phyloP scores from a whole-genome alignment of 2,888 invertebrate genomes.

The Ethmia dodecea region DNA sequence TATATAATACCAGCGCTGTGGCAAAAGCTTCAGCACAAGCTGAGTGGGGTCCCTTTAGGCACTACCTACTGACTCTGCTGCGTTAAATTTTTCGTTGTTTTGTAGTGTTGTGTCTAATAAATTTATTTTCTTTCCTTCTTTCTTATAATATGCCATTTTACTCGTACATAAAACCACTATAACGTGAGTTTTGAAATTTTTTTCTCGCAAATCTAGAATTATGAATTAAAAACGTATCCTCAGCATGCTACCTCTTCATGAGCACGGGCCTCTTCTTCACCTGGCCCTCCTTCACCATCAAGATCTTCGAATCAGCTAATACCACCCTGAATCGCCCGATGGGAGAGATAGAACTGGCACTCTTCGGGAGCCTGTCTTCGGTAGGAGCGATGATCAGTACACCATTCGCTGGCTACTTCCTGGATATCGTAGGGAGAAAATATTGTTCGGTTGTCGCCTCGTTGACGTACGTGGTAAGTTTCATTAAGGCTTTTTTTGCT shows the following conservation, averaged over 20 bases:
- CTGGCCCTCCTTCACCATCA: conserved; percentile 51
- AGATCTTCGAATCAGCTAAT: conserved; percentile 42
- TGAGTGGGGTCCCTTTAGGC: too few species aligned
- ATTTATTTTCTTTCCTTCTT: too few species aligned
- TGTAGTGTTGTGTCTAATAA: too few species aligned
- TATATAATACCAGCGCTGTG: too few species aligned
- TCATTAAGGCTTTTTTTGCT: not conserved
- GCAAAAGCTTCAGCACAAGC: too few species aligned
- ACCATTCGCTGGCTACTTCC: conserved; percentile 30
- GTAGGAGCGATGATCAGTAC: conserved; percentile 41
- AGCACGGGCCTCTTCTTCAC: conserved; percentile 45
- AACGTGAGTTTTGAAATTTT: too few species aligned
- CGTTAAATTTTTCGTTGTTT: too few species aligned
- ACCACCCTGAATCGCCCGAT: conserved; percentile 51
- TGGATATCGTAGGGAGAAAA: conserved; percentile 48
- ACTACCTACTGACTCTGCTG: too few species aligned
- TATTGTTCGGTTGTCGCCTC: conserved; percentile 30
- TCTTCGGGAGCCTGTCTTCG: conserved; percentile 47
- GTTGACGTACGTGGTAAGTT: conserved; percentile 37
- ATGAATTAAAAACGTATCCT: not conserved
- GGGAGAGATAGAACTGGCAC: conserved; percentile 38
- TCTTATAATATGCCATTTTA: too few species aligned
- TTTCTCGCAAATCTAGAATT: too few species aligned
- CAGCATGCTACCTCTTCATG: conserved; percentile 46
- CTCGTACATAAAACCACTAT: too few species aligned